Conservation (phyloP, 2,888 invertebrate species). For the Creontiades dilutus region DNA sequence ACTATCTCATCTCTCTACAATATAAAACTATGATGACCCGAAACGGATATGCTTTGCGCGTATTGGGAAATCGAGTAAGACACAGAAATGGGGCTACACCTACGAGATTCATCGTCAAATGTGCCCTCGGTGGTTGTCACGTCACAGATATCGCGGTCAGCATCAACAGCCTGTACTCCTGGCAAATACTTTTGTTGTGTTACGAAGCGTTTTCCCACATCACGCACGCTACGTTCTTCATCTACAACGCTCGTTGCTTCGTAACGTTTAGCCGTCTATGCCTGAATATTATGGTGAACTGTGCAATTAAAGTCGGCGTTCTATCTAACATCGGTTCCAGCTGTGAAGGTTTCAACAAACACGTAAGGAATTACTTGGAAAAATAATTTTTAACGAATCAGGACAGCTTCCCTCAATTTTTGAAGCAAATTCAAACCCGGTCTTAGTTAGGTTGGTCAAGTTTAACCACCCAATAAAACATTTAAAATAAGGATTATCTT, state of each 20-base stretch:
- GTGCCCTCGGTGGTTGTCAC: not conserved
- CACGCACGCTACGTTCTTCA: not conserved
- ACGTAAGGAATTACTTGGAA: not conserved
- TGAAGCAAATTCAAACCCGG: too few species aligned
- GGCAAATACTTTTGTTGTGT: not conserved
- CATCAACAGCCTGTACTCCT: not conserved
- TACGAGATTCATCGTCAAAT: not conserved
- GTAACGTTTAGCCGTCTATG: not conserved
- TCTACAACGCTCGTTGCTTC: not conserved
- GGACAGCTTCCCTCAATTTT: too few species aligned
- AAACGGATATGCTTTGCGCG: not conserved
- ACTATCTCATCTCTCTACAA: not conserved
- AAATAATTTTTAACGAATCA: too few species aligned
- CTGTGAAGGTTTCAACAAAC: not conserved
- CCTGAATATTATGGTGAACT: not conserved
- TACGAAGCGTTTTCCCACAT: not conserved
- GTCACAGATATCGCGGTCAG: not conserved
- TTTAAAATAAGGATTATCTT: too few species aligned
- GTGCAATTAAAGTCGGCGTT: not conserved
- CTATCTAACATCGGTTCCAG: not conserved
- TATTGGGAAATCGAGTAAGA: not conserved
- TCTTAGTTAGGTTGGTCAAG: too few species aligned
- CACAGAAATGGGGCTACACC: not conserved
- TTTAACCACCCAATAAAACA: too few species aligned
- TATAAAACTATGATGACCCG: not conserved